phyloP scores from a whole-genome alignment of 2,888 invertebrate species.

The Synanthedon tipuliformis region DNA sequence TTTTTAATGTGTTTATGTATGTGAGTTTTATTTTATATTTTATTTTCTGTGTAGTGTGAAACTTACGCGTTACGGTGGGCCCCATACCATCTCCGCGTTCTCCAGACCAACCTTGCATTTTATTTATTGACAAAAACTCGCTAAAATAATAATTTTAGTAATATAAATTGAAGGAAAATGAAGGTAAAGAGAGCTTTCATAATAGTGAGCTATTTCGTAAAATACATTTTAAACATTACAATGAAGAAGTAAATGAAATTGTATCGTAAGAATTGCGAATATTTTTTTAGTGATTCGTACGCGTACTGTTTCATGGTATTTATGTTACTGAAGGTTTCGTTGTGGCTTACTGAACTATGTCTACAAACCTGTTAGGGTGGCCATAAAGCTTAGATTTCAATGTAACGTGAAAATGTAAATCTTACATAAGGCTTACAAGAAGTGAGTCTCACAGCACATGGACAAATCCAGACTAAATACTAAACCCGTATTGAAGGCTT shows the following conservation, averaged over 20 bases:
- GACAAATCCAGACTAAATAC: too few relatives aligned
- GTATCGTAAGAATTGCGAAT: neutral
- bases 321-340: conserved; percentile 43
- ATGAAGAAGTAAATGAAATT: neutral
- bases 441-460: too few relatives aligned
- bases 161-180: too few relatives aligned
- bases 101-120: conserved; percentile 52
- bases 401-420: too few relatives aligned
- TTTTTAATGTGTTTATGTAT: too few relatives aligned
- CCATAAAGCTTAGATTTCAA: conserved; percentile 8
- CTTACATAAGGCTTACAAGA: too few relatives aligned
- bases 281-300: conserved; percentile 7
- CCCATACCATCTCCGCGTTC: conserved; percentile 48
- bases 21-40: too few relatives aligned
- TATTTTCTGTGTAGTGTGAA: neutral
- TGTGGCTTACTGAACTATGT: conserved; percentile 28
- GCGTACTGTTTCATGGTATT: conserved; percentile 31
- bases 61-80: conserved; percentile 50
- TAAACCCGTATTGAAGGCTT: too few relatives aligned
- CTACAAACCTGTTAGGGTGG: conserved; percentile 21
- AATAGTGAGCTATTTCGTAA: neutral
- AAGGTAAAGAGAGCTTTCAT: too few relatives aligned
- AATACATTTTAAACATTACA: neutral
- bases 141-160: too few relatives aligned
- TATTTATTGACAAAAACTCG: conserved; percentile 1